Percentiles rank a stretch among this genome's conserved stretches.
Evolutionary conservation across 2,888 invertebrate species (phyloP).

Genomic region (Brenthis daphne): DNA sequence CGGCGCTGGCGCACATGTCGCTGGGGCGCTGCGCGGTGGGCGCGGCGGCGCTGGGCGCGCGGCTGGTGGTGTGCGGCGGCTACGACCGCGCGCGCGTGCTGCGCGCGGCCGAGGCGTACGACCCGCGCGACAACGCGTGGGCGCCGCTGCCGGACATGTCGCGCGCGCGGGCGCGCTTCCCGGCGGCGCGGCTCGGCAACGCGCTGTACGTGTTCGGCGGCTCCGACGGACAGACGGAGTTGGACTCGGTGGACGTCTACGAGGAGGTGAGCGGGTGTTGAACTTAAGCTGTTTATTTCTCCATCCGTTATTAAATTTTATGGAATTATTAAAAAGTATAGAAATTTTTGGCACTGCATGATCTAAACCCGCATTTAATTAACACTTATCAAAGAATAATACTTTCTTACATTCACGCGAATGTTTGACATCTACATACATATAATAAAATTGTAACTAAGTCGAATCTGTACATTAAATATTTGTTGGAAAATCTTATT

Average conservation of each 20-base stretch:
- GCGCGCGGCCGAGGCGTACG: constrained; percentile 88
- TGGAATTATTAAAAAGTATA: neutral
- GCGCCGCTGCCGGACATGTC: constrained; percentile 85
- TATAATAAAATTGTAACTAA: too few relatives aligned
- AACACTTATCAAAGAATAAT: neutral
- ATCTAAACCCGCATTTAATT: neutral
- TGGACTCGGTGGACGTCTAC: constrained; percentile 80
- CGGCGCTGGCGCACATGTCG: constrained; percentile 77
- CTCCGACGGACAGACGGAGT: constrained; percentile 91
- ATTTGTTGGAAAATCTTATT: too few relatives aligned
- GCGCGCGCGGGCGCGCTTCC: constrained; percentile 89
- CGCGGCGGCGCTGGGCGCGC: constrained; percentile 86
- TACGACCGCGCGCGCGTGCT: constrained; percentile 93
- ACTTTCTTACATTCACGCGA: too few relatives aligned
- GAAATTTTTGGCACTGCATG: neutral
- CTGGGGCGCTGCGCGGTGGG: constrained; percentile 87
- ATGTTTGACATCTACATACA: too few relatives aligned
- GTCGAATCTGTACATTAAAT: too few relatives aligned
- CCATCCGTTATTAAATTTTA: neutral
- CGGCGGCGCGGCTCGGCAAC: constrained; percentile 84
- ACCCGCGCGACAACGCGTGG: constrained; percentile 87
- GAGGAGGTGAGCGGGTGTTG: constrained; percentile 35
- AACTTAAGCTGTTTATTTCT: neutral
- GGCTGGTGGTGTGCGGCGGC: constrained; percentile 89
- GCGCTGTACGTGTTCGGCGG: constrained; percentile 91